phyloP scores from a whole-genome alignment of 2,888 invertebrate species.

The Epirrhoe tristata region DNA sequence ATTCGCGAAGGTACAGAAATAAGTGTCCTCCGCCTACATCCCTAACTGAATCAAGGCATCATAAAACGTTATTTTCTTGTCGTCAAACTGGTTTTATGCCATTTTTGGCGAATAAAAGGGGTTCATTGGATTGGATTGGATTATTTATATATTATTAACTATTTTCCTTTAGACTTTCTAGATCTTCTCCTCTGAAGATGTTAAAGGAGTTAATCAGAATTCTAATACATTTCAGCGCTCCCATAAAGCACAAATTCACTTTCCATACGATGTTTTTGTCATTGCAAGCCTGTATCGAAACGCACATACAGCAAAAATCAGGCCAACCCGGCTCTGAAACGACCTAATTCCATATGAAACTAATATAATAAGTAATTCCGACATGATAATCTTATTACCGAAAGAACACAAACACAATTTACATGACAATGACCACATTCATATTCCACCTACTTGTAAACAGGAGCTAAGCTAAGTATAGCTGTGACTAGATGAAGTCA shows the following conservation, averaged over 20 bases:
- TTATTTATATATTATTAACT: too few species aligned
- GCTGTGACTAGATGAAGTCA: slow-evolving; percentile 40
- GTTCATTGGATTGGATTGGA: too few species aligned
- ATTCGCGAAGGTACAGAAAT: slow-evolving; percentile 33
- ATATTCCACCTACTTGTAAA: slow-evolving; percentile 3
- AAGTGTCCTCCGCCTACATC: slow-evolving; percentile 30
- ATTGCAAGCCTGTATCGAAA: too few species aligned
- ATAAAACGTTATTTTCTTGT: slow-evolving; percentile 14
- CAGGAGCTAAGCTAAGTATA: slow-evolving; percentile 36
- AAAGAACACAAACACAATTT: slow-evolving; percentile 26
- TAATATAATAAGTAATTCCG: not conserved
- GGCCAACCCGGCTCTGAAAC: too few species aligned
- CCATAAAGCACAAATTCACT: too few species aligned
- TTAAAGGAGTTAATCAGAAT: too few species aligned
- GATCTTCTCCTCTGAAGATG: too few species aligned
- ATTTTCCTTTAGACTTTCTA: too few species aligned
- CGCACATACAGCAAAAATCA: too few species aligned
- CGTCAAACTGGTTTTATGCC: slow-evolving; percentile 6
- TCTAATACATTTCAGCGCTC: too few species aligned
- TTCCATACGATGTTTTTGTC: too few species aligned
- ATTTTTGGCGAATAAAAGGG: not conserved
- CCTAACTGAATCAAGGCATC: slow-evolving; percentile 21
- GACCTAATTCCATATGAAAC: too few species aligned
- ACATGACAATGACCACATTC: slow-evolving; percentile 28
- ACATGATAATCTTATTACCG: slow-evolving; percentile 15